Evolutionary conservation across 2,888 invertebrate genomes (phyloP), one percentile per base, ranked within the genome.

Genomic region (Brachypalpus laphriformis): DNA sequence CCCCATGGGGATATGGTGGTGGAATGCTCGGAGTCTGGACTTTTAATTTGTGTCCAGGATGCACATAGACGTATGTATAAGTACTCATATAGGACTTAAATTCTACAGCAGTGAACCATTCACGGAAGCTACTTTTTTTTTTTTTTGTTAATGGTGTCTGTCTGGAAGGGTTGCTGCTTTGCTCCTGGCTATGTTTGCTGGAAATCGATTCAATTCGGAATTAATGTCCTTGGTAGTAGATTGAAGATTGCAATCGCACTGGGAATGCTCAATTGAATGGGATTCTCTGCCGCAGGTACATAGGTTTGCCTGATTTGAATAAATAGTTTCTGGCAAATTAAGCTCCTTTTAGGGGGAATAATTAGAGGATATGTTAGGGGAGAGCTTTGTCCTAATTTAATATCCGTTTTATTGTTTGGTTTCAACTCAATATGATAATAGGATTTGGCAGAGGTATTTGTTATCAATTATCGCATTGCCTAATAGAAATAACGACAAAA

Each of bases 161-260:
- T 40, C 47, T 72, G 72, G 20, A 56, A 40, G 78, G 65, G 42
- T 75, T 75, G 65, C 34, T 65, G 11, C 54, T 20, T 40, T 61
- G 68, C 78, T 49, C n/a, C 40, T 66, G 71, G 78, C 71, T 51
- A 18, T 37, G 47, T 65, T 59, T 51, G 11, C 16, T 66, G 54
- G 22, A 56, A 61, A 83, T 83, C 80, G 80, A 83, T 83, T 80
- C 63, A 66, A 65, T 80, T 68, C 47, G 20, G 57, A 80, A 80
- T 80, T 68, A 80, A 83, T 80, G 83, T 83, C 80, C 83, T 83
- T 74, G 80, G 63, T 74, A 28, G 34, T 11, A 74, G 37, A 28
- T 70, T 51, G 65, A 37, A 74, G 80, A 74, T 83, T 49, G 25
- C 56, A 74, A 78, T 80, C 68, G 42, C 63, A 45, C 14, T 37